Percentiles rank a stretch among this genome's conserved stretches.
Evolutionary conservation across 2,113 vertebrate genomes (phyloP).

Genomic region (Echinops telfairi): DNA sequence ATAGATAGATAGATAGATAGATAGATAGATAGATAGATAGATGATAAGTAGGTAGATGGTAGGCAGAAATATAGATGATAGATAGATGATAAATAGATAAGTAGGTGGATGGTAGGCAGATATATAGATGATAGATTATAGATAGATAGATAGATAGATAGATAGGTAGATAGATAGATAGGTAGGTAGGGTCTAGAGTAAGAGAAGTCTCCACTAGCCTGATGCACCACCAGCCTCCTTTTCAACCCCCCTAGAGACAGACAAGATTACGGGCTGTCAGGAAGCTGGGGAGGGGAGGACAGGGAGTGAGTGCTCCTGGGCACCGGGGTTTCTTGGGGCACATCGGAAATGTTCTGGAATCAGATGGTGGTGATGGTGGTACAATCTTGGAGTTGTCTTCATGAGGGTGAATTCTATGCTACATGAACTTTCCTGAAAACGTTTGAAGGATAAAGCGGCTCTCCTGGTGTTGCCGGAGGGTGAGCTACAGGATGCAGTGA

Average conservation of each 20-base stretch:
- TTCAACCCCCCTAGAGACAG: background rate
- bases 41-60: too few species aligned
- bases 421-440: conserved; percentile 28
- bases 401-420: background rate
- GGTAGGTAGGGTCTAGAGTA: background rate
- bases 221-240: too few species aligned
- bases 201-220: background rate
- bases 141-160: too few species aligned
- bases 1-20: too few species aligned
- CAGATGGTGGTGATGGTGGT: background rate
- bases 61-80: too few species aligned
- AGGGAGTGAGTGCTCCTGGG: background rate
- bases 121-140: too few species aligned
- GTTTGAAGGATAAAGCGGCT: background rate
- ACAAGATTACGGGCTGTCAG: background rate
- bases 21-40: too few species aligned
- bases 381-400: background rate
- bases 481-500: background rate
- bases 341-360: background rate
- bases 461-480: background rate
- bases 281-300: background rate
- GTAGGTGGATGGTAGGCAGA: too few species aligned
- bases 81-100: too few species aligned
- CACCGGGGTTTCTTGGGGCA: background rate
- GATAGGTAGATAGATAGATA: too few species aligned